phyloP scores from a whole-genome alignment of 1,140 invertebrate genomes.

The Formica selysi region DNA sequence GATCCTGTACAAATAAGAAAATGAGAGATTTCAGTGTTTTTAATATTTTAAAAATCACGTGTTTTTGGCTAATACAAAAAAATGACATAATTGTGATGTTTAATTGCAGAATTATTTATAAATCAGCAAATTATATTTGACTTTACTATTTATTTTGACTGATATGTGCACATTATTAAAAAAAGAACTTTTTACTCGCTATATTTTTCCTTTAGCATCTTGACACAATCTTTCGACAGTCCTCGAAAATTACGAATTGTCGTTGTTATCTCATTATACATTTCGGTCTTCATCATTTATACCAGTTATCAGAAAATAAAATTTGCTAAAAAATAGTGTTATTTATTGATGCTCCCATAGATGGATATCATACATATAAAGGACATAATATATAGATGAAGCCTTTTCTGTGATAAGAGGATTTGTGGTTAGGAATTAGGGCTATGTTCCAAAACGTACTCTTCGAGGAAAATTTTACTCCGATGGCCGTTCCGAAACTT shows the following conservation, averaged over 20 bases:
- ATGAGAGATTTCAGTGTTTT: neutral
- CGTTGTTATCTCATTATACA: slow-evolving; percentile 74
- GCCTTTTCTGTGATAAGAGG: no score
- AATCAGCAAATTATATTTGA: slow-evolving; percentile 40
- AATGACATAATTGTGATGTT: neutral
- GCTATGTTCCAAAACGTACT: no score
- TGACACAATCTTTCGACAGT: slow-evolving; percentile 77
- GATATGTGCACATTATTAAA: neutral
- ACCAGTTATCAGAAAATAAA: slow-evolving; percentile 6
- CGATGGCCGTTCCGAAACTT: no score
- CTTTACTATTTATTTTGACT: neutral
- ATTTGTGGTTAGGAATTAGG: no score
- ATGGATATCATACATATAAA: no score
- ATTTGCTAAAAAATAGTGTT: neutral
- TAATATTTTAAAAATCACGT: neutral
- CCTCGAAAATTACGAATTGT: slow-evolving; percentile 77
- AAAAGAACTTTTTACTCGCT: slow-evolving; percentile 67
- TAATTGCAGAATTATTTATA: slow-evolving; percentile 2
- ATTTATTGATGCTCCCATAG: no score
- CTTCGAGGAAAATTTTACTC: no score
- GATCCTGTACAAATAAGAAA: slow-evolving; percentile 80
- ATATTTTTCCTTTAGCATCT: slow-evolving; percentile 75
- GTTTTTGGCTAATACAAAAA: neutral
- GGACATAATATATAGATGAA: no score
- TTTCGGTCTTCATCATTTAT: slow-evolving; percentile 74